Percentiles rank a stretch among this genome's conserved stretches.
Evolutionary conservation across 2,113 vertebrate genomes (phyloP).

Genomic region (Urocynchramus pylzowi): DNA sequence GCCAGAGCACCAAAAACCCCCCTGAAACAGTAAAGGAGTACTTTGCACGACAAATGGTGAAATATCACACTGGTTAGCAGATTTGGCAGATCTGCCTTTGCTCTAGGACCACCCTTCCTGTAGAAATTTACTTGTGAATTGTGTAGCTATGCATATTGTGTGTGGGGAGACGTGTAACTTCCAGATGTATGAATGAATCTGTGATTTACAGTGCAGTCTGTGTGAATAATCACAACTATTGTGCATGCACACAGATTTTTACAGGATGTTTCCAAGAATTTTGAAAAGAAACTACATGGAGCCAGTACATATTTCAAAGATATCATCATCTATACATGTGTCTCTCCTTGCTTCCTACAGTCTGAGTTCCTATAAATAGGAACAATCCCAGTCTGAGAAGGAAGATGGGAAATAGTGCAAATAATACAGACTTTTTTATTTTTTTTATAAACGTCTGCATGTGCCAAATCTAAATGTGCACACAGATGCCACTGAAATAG

Average conservation of each 20-base stretch:
- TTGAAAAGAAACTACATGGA: neutral
- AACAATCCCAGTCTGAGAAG: neutral
- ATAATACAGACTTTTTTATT: constrained; percentile 4
- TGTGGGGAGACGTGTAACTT: neutral
- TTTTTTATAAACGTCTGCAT: neutral
- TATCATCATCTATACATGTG: neutral
- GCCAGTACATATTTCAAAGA: constrained; percentile 17
- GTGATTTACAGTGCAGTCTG: neutral
- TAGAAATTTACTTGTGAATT: neutral
- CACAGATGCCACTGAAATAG: constrained; percentile 37
- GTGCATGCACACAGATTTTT: neutral
- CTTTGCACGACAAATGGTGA: neutral
- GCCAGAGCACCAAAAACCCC: neutral
- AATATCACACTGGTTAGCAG: neutral
- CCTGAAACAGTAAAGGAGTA: neutral
- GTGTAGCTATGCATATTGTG: neutral
- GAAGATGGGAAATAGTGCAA: constrained; percentile 8
- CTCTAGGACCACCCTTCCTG: neutral
- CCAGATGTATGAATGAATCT: neutral
- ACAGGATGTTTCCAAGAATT: constrained; percentile 20
- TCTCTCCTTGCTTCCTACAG: constrained; percentile 3
- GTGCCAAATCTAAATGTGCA: constrained; percentile 27
- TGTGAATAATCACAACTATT: neutral
- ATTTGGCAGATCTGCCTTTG: neutral
- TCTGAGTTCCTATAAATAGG: neutral